Evolutionary conservation across 1,140 invertebrate species (phyloP).

Genomic region (Cardiocondyla obscurior): DNA sequence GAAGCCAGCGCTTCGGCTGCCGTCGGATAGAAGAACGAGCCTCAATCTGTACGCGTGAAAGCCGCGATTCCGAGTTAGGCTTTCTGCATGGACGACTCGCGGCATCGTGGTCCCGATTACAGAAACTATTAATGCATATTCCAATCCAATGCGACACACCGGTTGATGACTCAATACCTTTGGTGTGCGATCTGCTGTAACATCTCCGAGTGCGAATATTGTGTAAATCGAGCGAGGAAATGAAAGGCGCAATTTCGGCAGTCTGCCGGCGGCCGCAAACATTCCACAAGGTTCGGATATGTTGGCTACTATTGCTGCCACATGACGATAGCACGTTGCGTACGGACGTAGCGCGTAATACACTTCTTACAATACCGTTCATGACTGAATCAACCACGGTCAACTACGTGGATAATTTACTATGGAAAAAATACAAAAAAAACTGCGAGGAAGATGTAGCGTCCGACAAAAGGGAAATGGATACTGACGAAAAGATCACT

Average conservation of each 20-base stretch:
- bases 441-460: no score
- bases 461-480: no score
- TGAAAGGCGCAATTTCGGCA: conserved; percentile 64
- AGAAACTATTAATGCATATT: background rate
- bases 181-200: conserved; percentile 86
- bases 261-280: conserved; percentile 84
- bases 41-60: no score
- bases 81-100: background rate
- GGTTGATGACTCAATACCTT: conserved; percentile 84
- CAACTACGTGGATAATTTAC: no score
- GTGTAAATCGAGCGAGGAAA: conserved; percentile 78
- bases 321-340: conserved; percentile 82
- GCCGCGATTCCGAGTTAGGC: no score
- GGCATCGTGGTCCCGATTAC: background rate
- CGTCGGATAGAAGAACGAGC: no score
- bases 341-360: conserved; percentile 83
- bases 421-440: no score
- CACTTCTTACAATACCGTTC: conserved; percentile 88
- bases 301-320: conserved; percentile 83
- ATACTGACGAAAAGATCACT: no score
- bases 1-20: no score
- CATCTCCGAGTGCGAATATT: conserved; percentile 87
- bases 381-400: conserved; percentile 82
- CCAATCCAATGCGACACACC: background rate
- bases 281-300: conserved; percentile 88